Base-by-base conservation (phyloP, 2,113 vertebrate genomes). In the Octodon degus region DNA sequence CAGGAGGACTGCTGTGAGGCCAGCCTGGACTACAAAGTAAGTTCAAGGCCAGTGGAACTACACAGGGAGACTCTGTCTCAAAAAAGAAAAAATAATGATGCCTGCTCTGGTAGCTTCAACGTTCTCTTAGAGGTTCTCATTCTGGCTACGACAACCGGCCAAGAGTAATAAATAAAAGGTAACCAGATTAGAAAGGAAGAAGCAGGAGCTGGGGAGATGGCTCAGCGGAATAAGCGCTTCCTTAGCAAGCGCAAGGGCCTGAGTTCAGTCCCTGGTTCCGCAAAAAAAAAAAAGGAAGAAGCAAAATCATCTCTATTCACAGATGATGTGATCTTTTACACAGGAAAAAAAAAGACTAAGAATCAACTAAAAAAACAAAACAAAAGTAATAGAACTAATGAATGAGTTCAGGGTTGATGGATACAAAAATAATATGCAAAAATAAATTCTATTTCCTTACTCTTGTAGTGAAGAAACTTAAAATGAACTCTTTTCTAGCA, bases 91-190 rank as follows among this genome's bases (percentile, higher is more conserved):
- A 70, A 70, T n/a, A 70, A 70, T 70, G 34, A 70, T 40, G 74
- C 47, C 74, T 77, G 20, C 17, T 58, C 37, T 91, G n/a, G 80
- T 16, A 30, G 32, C 34, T 67, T 96, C 86, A 79, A 47, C 37
- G 37, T 13, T 88, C 30, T 74, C 60, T 58, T 55, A 82, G 16
- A 93, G 25, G 50, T 74, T 86, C 37, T 37, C 80, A 34, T 5
- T 40, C 70, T 72, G 68, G 34, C 68, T 74, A 43, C 40, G 1
- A 24, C 9, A 86, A 32, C 30, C 65, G 60, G 20, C 5, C 47
- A 94, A 90, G 25, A 86, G 83, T 84, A 84, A 40, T 25, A 76
- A 96, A 84, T 76, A 80, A 91, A 77, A 95, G 32, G 19, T 6
- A 86, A 17, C 30, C 14, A 85, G 24, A 24, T 37, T 84, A 30